Evolutionary conservation across 2,113 vertebrate genomes (phyloP).

Genomic region (Gobius niger): DNA sequence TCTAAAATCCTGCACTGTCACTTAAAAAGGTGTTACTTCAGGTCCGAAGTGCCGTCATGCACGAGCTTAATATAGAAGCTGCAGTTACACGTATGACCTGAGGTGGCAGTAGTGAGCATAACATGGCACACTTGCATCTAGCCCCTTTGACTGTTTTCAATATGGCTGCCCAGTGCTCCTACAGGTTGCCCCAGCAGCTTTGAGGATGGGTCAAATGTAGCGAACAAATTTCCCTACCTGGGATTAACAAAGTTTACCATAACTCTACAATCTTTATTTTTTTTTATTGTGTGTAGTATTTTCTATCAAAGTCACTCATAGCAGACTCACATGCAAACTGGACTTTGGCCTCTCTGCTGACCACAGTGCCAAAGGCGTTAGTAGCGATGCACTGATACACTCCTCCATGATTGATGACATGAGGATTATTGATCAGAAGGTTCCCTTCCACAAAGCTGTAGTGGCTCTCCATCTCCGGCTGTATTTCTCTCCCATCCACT

Average conservation of each 20-base stretch:
- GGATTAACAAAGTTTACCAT: background rate
- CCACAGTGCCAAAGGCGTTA: slow-evolving; percentile 85
- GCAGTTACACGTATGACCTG: no score
- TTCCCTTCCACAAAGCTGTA: slow-evolving; percentile 85
- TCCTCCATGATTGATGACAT: slow-evolving; percentile 80
- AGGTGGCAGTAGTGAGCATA: no score
- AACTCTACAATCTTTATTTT: background rate
- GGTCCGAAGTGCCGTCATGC: no score
- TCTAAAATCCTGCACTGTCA: no score
- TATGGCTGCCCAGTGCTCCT: no score
- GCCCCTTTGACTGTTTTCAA: no score
- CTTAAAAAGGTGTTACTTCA: no score
- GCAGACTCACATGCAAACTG: slow-evolving; percentile 89
- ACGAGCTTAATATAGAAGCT: no score
- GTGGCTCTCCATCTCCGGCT: slow-evolving; percentile 79
- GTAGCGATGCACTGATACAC: slow-evolving; percentile 89
- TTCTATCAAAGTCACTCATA: slow-evolving; percentile 4
- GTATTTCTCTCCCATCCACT: slow-evolving; percentile 82
- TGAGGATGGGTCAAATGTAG: no score
- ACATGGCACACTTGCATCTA: no score
- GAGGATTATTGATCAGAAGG: slow-evolving; percentile 84
- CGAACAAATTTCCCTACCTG: no score
- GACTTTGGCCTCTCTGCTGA: slow-evolving; percentile 86
- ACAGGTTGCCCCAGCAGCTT: no score
- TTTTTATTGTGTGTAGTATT: background rate